Percentiles rank a stretch among this genome's conserved stretches.
Evolutionary conservation across 2,113 vertebrate genomes (phyloP).

Genomic region (Phalacrocorax aristotelis): DNA sequence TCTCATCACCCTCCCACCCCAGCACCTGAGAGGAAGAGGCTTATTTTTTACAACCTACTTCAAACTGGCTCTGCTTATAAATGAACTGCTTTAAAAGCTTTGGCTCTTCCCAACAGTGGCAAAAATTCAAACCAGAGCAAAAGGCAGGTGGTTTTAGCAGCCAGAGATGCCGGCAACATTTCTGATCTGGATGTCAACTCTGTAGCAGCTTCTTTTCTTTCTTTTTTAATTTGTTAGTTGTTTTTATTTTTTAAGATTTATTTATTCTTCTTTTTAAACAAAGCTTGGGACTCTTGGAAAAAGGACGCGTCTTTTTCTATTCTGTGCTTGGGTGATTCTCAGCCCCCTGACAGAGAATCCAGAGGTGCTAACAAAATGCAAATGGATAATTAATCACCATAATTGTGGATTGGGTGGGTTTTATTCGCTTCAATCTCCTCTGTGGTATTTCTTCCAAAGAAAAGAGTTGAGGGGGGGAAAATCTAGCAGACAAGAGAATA

Average conservation of each 20-base stretch:
- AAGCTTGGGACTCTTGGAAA: neutral
- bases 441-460: neutral
- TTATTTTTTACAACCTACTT: neutral
- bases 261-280: neutral
- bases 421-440: conserved; percentile 23
- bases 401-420: neutral
- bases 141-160: neutral
- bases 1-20: neutral
- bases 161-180: neutral
- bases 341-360: conserved; percentile 24
- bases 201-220: neutral
- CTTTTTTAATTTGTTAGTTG: neutral
- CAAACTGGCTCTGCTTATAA: neutral
- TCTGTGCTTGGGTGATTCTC: neutral
- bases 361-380: conserved; percentile 35
- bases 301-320: neutral
- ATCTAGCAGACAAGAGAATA: neutral
- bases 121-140: neutral
- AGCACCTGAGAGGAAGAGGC: neutral
- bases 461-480: neutral
- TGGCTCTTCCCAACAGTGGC: neutral
- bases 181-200: neutral
- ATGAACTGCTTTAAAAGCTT: neutral
- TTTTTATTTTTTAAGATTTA: neutral
- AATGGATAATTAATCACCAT: conserved; percentile 48